Base-by-base conservation (phyloP, 2,888 invertebrate genomes). In the Perizoma affinitatum region DNA sequence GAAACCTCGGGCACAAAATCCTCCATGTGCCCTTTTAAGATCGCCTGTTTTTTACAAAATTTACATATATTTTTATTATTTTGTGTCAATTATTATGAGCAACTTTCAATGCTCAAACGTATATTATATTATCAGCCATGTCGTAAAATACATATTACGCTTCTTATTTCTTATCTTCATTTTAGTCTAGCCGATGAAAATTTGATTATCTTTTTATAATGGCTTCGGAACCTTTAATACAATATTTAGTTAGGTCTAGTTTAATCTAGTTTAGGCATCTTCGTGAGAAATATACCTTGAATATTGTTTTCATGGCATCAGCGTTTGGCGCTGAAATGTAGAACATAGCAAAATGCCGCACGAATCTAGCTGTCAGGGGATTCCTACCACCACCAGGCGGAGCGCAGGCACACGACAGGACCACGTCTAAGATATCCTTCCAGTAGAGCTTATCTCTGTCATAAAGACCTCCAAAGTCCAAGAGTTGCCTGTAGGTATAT, bases 331-430 rank as follows among this genome's bases (percentile, higher is more conserved):
- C 94, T 5, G 98, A 96, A 70, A 98, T 95, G 38, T 95, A 94
- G 61, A 98, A 90, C 90, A 98, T 95, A 9, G 96, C 97, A 85
- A 98, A 98, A 87, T 98, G 98, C 5, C 98, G 93, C 4, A 97
- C 94, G 83, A 97, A 97, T 70, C 98, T 92, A 0, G 96, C 95
- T 0, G 97, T 97, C 9, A 98, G 92, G 7, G 96, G 96, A 79
- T 98, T 97, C 49, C 97, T 92, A 0, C 98, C 98, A 7, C 98
- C 98, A 0, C 98, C 98, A 0, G 98, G 98, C 0, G 98, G 98
- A 0, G 96, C 97, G 83, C 98, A 98, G 58, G 97, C 97, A 46
- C 95, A 95, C 0, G 96, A 94, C 54, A 98, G 84, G 0, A 97
- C 95, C 43, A 98, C 96, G 82, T 98, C 96, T 64, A 95, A 88